phyloP scores from a whole-genome alignment of 1,140 invertebrate genomes.

The Melanaphis sacchari region DNA sequence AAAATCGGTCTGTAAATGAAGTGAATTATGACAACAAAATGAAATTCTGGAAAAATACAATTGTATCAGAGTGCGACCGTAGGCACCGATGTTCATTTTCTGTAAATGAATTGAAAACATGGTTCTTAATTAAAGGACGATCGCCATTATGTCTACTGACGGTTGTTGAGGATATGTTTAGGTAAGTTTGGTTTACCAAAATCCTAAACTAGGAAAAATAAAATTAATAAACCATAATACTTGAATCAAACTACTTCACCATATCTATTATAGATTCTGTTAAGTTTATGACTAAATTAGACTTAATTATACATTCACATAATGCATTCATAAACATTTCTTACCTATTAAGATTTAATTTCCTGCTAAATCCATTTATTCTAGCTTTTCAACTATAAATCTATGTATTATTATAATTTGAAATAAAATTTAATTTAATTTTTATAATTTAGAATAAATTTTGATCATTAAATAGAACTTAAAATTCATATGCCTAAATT shows the following conservation, averaged over 20 bases:
- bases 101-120: constrained; percentile 26
- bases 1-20: constrained; percentile 50
- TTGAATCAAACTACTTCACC: background rate
- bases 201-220: background rate
- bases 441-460: no score
- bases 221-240: background rate
- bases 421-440: no score
- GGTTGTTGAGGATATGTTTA: constrained; percentile 49
- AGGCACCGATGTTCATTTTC: constrained; percentile 33
- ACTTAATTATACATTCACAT: background rate
- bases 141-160: constrained; percentile 21
- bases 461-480: no score
- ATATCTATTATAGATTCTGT: background rate
- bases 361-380: background rate
- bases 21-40: constrained; percentile 53
- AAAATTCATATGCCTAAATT: no score
- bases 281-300: background rate
- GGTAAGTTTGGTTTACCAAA: constrained; percentile 8
- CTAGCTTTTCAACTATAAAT: background rate
- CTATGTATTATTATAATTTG: no score
- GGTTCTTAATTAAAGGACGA: constrained; percentile 38
- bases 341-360: background rate
- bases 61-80: background rate
- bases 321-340: background rate
- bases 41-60: constrained; percentile 47